Conservation (phyloP, 2,797 vertebrate genomes). For the Danio kyathit region DNA sequence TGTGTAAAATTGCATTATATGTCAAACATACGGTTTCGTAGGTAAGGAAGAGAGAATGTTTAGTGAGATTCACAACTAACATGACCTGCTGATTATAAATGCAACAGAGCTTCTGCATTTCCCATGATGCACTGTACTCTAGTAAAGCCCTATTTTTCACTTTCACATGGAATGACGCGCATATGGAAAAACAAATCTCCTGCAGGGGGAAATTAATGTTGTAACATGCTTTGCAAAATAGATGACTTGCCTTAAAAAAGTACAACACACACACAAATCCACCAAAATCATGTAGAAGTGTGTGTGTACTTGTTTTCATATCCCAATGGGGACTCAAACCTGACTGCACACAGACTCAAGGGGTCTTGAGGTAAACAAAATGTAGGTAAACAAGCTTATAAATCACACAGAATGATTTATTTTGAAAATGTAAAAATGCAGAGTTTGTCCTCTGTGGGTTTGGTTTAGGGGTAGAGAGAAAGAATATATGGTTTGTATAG, state of each 20-base stretch:
- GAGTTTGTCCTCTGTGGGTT: too few species aligned
- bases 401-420: too few species aligned
- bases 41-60: neutral
- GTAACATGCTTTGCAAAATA: conserved; percentile 12
- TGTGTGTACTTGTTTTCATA: neutral
- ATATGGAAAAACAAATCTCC: conserved; percentile 3
- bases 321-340: too few species aligned
- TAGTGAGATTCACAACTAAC: neutral
- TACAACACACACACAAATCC: neutral
- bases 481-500: too few species aligned
- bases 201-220: conserved; percentile 19
- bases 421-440: too few species aligned
- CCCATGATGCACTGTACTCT: neutral
- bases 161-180: conserved; percentile 25
- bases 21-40: too few species aligned
- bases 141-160: conserved; percentile 8
- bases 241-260: conserved; percentile 7
- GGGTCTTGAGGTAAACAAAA: too few species aligned
- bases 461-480: too few species aligned
- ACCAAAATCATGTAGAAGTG: neutral
- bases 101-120: neutral
- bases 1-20: too few species aligned
- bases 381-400: too few species aligned
- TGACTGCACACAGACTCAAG: too few species aligned
- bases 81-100: conserved; percentile 14